Evolutionary conservation across 2,113 vertebrate genomes (phyloP).

Genomic region (Dipodomys stephensi): DNA sequence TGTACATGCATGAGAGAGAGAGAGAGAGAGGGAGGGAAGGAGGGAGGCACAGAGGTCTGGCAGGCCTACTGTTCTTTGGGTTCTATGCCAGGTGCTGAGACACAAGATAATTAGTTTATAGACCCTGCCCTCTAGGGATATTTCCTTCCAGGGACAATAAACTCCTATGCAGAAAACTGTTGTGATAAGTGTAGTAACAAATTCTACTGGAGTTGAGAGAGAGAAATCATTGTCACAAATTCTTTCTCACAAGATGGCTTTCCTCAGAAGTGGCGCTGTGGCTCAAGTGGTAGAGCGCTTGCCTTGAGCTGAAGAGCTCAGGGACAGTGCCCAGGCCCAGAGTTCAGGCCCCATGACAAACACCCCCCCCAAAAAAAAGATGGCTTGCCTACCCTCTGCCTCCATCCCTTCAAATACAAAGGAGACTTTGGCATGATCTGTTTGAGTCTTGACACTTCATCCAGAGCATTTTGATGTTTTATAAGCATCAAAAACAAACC

Average conservation of each 20-base stretch:
- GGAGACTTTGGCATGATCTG: too few relatives aligned
- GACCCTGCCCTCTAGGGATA: neutral
- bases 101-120: neutral
- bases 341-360: too few relatives aligned
- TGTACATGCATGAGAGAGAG: accelerated
- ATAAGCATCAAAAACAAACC: neutral
- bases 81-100: neutral
- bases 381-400: too few relatives aligned
- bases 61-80: neutral
- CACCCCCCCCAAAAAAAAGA: too few relatives aligned
- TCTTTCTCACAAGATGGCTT: neutral
- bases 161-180: neutral
- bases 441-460: neutral
- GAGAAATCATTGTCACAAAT: neutral
- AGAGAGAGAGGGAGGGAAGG: too few relatives aligned
- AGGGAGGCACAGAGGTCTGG: neutral
- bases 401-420: too few relatives aligned
- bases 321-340: too few relatives aligned
- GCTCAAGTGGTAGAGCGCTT: too few relatives aligned
- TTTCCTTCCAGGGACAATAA: neutral
- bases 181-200: neutral
- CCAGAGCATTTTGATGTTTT: neutral
- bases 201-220: neutral
- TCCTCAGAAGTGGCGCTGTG: too few relatives aligned
- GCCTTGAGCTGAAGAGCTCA: too few relatives aligned